These are phyloP conservation scores for Yponomeuta plumbellus DNA, from an alignment of 2,888 invertebrate species.

Conservation along the genomic window DNA sequence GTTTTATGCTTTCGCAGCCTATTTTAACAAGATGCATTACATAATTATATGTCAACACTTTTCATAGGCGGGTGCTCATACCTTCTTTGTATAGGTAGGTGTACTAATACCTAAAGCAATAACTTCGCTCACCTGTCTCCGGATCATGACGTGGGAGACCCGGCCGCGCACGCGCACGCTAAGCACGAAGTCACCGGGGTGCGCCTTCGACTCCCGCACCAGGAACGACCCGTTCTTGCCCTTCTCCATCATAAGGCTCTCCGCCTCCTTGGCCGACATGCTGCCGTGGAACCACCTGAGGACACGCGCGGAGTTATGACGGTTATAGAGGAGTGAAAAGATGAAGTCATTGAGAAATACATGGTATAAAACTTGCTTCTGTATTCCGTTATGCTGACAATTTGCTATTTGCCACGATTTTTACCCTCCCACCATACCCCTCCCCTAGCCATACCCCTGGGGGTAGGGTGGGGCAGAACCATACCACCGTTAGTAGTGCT, in stretches of 20 bases:
- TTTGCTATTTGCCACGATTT: no score
- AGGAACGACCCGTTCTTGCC: constrained; percentile 98
- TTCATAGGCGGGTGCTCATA: not conserved
- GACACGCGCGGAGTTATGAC: constrained; percentile 12
- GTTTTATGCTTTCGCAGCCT: no score
- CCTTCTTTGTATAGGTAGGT: no score
- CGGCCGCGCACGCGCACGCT: constrained; percentile 95
- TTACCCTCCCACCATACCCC: no score
- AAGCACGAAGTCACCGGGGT: constrained; percentile 96
- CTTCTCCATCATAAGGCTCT: constrained; percentile 91
- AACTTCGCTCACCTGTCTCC: constrained; percentile 77
- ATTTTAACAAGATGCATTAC: no score
- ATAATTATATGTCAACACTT: no score
- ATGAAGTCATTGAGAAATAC: no score
- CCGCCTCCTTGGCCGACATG: constrained; percentile 94
- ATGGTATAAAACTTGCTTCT: no score
- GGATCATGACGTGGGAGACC: constrained; percentile 97
- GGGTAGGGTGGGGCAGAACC: no score
- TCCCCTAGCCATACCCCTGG: no score
- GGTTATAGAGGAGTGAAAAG: not conserved
- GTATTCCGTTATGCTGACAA: no score
- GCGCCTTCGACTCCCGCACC: constrained; percentile 96
- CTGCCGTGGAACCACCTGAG: constrained; percentile 90
- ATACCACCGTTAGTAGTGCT: no score
- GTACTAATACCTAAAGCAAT: not conserved